These are phyloP conservation scores for Zaprionus nigranus DNA, from an alignment of 1,140 invertebrate genomes.

Conservation along the genomic window DNA sequence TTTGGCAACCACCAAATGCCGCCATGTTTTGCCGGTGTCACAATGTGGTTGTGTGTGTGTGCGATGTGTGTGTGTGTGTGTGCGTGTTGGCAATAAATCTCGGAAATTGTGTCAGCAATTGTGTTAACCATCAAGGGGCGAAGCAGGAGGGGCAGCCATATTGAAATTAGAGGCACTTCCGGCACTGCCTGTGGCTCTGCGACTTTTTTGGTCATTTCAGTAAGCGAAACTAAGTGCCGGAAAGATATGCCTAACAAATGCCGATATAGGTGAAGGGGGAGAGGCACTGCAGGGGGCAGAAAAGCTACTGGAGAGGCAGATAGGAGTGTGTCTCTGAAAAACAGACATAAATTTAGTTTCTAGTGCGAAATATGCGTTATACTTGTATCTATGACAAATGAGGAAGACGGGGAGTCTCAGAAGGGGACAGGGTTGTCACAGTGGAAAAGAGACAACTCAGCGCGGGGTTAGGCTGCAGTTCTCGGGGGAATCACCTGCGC, in stretches of 20 bases:
- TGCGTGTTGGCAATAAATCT: constrained; percentile 72
- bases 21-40: constrained; percentile 34
- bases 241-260: constrained; percentile 72
- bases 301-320: not conserved
- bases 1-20: constrained; percentile 40
- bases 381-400: too few species aligned
- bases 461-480: too few species aligned
- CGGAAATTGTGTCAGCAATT: constrained; percentile 82
- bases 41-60: constrained; percentile 11
- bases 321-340: not conserved
- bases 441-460: too few species aligned
- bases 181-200: constrained; percentile 40
- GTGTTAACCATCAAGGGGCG: constrained; percentile 56
- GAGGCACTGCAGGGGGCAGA: too few species aligned
- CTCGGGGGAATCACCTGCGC: not conserved
- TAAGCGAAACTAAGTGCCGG: constrained; percentile 72
- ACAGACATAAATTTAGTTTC: not conserved
- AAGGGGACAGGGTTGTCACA: too few species aligned
- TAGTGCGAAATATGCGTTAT: not conserved
- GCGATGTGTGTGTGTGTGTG: constrained; percentile 31
- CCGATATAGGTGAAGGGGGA: constrained; percentile 9
- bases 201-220: constrained; percentile 45
- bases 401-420: too few species aligned
- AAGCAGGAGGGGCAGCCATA: constrained; percentile 52
- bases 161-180: constrained; percentile 81